Conservation (phyloP, 2,113 vertebrate genomes). For the Noctilio leporinus region DNA sequence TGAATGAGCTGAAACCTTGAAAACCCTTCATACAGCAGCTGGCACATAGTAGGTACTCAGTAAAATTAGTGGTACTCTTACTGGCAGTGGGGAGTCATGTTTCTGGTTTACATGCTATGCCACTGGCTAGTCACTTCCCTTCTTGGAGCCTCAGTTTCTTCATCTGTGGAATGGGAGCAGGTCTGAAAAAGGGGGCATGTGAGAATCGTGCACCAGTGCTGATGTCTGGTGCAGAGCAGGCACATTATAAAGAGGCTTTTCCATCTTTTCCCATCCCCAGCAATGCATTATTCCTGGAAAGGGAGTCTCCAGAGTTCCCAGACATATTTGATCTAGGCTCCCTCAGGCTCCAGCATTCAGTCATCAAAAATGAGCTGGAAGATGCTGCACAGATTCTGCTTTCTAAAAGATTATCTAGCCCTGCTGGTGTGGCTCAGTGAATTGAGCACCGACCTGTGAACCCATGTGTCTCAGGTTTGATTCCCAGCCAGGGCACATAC, state of each 20-base stretch:
- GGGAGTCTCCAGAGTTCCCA: background rate
- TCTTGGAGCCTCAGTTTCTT: background rate
- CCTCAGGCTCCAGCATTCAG: background rate
- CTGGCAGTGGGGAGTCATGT: background rate
- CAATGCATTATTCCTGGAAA: rapidly evolving
- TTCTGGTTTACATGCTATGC: background rate
- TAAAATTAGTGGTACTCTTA: background rate
- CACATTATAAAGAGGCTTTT: background rate
- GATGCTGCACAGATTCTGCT: background rate
- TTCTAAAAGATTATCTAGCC: background rate
- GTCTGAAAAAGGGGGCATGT: too few relatives aligned
- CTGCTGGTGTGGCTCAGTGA: too few relatives aligned
- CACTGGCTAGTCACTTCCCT: background rate
- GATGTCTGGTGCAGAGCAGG: background rate
- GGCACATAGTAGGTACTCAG: background rate
- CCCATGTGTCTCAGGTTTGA: too few relatives aligned
- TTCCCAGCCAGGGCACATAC: too few relatives aligned
- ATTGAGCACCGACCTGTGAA: too few relatives aligned
- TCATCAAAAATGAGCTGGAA: background rate
- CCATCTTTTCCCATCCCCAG: background rate
- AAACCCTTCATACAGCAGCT: background rate
- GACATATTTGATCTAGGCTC: background rate
- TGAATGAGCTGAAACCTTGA: background rate
- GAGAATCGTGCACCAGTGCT: background rate
- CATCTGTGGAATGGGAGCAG: background rate